Evolutionary conservation across 2,113 vertebrate genomes (phyloP), one percentile per base, ranked within the genome.

Genomic region (Xiphorhynchus elegans): DNA sequence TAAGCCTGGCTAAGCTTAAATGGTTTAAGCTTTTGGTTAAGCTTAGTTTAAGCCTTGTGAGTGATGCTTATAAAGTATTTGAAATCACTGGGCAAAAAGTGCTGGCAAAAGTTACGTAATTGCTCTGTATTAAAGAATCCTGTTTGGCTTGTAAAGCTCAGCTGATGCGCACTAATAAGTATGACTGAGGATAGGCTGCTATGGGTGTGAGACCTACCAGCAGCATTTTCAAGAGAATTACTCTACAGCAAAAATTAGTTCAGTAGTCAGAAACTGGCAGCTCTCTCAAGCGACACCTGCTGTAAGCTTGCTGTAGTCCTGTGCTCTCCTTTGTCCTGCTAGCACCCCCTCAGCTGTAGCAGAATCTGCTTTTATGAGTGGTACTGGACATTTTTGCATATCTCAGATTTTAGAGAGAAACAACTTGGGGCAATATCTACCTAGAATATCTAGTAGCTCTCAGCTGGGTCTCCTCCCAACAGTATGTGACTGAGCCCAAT

Each of bases 371-470:
- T 29, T 68, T 70, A 33, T 4, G 37, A 74, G 50, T 77, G 11
- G 37, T 74, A 85, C 37, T 42, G 35, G 35, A n/a, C 35, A 50
- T 79, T 28, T 86, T 67, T 68, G 42, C 72, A 64, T 87, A 80
- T 39, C 84, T 97, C 87, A 52, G 11, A 58, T 90, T 91, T 94
- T 69, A 52, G 52, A 93, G 56, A 26, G 89, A 89, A 95, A 81
- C 58, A 31, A 35, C 13, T 62, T 20, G 31, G 62, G 59, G 37
- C 4, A 4, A 3, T 49, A 17, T n/a, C 49, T 46, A 2, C 37
- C 55, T 77, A 28, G 29, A 74, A n/a, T 78, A 56, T 33, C 39
- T 96, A 13, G 35, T 62, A 82, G 69, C 64, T 92, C 59, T 78
- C 80, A 89, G 4, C 17, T 84, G 37, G n/a, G 15, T 90, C 28